These are phyloP conservation scores for Neria commutata DNA, from an alignment of 2,888 invertebrate species.

Conservation along the genomic window DNA sequence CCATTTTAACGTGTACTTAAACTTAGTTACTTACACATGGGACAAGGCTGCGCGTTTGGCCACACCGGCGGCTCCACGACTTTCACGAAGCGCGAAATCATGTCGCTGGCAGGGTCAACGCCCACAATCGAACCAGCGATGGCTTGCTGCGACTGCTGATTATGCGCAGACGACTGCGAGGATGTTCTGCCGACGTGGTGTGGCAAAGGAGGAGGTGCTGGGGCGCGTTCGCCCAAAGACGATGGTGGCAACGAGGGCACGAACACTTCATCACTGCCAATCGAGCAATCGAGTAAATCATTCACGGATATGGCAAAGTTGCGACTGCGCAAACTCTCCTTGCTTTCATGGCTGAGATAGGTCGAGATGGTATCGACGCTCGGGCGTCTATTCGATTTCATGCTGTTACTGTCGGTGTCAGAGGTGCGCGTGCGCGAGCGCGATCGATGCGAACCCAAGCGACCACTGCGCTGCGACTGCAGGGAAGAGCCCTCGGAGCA, in stretches of 20 bases:
- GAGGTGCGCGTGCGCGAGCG: constrained; percentile 60
- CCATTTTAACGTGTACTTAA: no score
- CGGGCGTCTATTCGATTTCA: constrained; percentile 78
- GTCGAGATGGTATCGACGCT: constrained; percentile 89
- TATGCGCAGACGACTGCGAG: constrained; percentile 31
- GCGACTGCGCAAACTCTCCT: constrained; percentile 70
- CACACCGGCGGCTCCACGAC: constrained; percentile 71
- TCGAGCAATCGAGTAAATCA: constrained; percentile 74
- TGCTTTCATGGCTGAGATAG: constrained; percentile 85
- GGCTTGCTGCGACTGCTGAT: constrained; percentile 48
- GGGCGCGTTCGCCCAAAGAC: constrained; percentile 50
- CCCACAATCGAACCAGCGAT: constrained; percentile 65
- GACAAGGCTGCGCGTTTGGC: constrained; percentile 76
- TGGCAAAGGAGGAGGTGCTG: constrained; percentile 51
- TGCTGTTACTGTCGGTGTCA: constrained; percentile 68
- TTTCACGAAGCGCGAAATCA: constrained; percentile 73
- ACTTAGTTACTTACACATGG: no score
- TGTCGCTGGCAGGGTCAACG: constrained; percentile 63
- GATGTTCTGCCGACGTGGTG: constrained; percentile 28
- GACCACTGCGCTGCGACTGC: constrained; percentile 46
- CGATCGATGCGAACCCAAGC: constrained; percentile 56
- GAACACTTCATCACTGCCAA: constrained; percentile 76
- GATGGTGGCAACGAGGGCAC: constrained; percentile 55
- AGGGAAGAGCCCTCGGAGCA: constrained; percentile 51
- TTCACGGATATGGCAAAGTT: constrained; percentile 66